Base-by-base conservation (phyloP, 1,140 invertebrate species). In the Papilio polytes region DNA sequence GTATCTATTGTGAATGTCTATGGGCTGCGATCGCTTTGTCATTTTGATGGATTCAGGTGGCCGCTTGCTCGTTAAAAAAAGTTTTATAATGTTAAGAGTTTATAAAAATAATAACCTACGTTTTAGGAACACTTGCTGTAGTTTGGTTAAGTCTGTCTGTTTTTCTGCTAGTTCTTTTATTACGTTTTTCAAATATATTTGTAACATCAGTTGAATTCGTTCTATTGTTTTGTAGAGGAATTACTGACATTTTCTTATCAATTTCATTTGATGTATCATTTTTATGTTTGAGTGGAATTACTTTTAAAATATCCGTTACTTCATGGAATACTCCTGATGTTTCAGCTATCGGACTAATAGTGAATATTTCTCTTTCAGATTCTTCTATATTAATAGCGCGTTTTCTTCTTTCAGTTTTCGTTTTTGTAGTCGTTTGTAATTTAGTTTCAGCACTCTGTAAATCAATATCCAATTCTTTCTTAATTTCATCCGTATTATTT, bases 121-220 rank as follows among this genome's bases (percentile, higher is more conserved):
- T 94, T 92, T 95, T 95, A 41, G 95, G 95, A 20, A 95, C 87
- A 76, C 92, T 91, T 12, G 93, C 94, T 18, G 94, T 95, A 7
- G 95, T 95, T 88, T 95, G 95, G 85, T 95, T 95, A 7, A 95
- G 84, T 84, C 94, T 91, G 82, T 95, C 95, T 41, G 95, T 95
- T 88, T 95, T 95, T 82, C 95, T 91, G 81, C 95, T 95, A 0
- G 95, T 95, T 80, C 94, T 91, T 81, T 95, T 95, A 73, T 95
- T 93, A 22, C 95, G 88, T 83, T 92, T 95, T 59, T 95, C 92
- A 20, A 88, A 83, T 80, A 88, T 86, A 85, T 92, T 94, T 31
- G 85, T 83, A 2, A 90, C 88, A 84, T 92, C 91, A 53, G 94
- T 94, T 1, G 92, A 91, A 85, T 94, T 94, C 6, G 91, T 94